These are phyloP conservation scores for Callaeas wilsoni DNA, from an alignment of 2,113 vertebrate species.

Conservation along the genomic window DNA sequence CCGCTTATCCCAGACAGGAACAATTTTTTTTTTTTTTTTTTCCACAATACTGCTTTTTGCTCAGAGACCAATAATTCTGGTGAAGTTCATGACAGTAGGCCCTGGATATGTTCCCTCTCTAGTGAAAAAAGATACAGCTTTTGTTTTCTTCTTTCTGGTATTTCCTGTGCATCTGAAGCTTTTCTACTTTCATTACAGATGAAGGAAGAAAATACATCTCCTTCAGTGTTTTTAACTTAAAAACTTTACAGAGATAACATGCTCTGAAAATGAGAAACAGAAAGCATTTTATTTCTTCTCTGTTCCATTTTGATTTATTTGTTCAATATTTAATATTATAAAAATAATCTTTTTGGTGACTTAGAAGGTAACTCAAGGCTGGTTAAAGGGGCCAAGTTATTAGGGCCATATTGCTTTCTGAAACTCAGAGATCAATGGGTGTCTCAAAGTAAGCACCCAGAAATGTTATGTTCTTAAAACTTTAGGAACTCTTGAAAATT, in stretches of 20 bases:
- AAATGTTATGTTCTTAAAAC: neutral
- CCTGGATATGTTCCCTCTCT: neutral
- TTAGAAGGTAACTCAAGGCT: neutral
- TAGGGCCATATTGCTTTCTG: neutral
- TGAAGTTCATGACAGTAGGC: neutral
- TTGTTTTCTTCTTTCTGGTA: neutral
- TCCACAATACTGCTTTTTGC: neutral
- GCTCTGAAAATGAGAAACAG: neutral
- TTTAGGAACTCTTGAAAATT: neutral
- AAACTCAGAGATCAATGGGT: neutral
- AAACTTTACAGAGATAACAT: neutral
- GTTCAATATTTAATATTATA: neutral
- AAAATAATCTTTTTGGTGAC: neutral
- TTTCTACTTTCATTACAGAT: neutral
- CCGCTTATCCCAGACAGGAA: neutral
- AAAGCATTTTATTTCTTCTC: neutral
- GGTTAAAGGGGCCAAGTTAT: neutral
- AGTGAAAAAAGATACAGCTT: neutral
- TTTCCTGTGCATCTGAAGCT: slow-evolving; percentile 4
- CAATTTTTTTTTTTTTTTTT: neutral
- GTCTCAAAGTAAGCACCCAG: neutral
- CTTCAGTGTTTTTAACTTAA: neutral
- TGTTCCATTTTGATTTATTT: neutral
- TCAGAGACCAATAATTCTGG: neutral
- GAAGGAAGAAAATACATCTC: neutral